Base-by-base conservation (phyloP, 1,140 invertebrate species). In the Cyclargus thomasi region DNA sequence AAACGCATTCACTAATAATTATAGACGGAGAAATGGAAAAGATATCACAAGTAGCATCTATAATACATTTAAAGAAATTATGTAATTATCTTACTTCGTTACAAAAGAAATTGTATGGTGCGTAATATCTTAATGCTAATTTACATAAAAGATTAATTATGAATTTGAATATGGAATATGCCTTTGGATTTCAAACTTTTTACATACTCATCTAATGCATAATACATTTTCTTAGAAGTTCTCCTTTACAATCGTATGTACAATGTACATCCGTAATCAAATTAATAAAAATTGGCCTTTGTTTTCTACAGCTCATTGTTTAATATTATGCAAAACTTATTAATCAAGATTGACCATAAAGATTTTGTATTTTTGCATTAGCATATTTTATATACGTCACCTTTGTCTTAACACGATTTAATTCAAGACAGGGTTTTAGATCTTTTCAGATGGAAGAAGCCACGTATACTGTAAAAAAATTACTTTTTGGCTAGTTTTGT, bases 1-100 rank as follows among this genome's bases (percentile, higher is more conserved):
- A 84, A 85, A 82, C 77, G 73, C 78, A 83, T 77, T 77, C 74
- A 78, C 75, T 71, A 69, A 69, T 85, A 81, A 85, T 87, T 83
- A 87, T 71, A 76, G 75, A 72, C 75, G 83, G 81, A 82, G 79
- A 81, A 78, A 80, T 77, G 69, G 71, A 74, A 73, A 69, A 79
- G 80, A 86, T 82, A 83, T 83, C 80, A 76, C 68, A 79, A 76
- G 75, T 74, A 78, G 70, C 77, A 68, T 77, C 74, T 74, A 78
- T 75, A 74, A 82, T 70, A 77, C 73, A 66, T 73, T 68, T n/a
- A 47, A 64, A 18, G 18, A 63, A 70, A 67, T 67, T 59, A 67
- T 63, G 62, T 64, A 67, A 67, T 63, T 53, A 62, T 39, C 10
- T 21, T 14, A 47, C 39, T 39, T 21, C 29, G 16, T 36, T 5